Conservation (phyloP, 64 coral and sea anemone species). For the Orbicella faveolata region DNA sequence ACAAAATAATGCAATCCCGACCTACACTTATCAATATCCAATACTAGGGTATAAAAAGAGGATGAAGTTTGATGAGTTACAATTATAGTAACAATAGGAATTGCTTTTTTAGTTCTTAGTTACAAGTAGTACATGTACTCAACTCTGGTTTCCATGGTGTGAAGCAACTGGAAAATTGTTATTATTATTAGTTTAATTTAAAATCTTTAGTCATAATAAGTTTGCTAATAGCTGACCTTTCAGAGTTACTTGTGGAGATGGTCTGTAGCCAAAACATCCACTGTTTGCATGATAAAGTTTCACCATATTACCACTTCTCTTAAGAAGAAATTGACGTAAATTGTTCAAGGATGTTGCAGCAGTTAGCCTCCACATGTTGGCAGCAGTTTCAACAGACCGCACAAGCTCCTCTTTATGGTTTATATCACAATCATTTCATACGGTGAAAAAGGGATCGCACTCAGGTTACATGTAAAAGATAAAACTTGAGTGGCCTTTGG, state of each 20-base stretch:
- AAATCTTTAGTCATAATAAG: background rate
- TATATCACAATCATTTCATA: too few relatives aligned
- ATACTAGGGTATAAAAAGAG: too few relatives aligned
- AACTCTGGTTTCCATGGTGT: too few relatives aligned
- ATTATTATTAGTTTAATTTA: too few relatives aligned
- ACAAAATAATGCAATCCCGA: background rate
- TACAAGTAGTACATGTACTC: too few relatives aligned
- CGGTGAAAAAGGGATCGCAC: too few relatives aligned
- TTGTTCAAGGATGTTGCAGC: background rate
- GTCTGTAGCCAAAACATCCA: constrained; percentile 60
- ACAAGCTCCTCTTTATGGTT: background rate
- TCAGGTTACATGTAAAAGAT: too few relatives aligned
- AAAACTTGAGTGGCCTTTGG: too few relatives aligned
- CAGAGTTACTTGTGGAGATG: background rate
- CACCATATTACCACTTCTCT: background rate
- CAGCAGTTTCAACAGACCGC: background rate
- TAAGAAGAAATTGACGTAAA: background rate
- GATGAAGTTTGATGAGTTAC: too few relatives aligned
- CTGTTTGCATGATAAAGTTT: constrained; percentile 41
- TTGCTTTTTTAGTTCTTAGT: too few relatives aligned
- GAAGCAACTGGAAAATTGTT: too few relatives aligned
- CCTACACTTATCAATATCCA: background rate
- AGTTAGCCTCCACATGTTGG: constrained; percentile 15
- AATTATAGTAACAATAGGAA: too few relatives aligned
- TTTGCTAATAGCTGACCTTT: constrained; percentile 1